These are phyloP conservation scores for Byasa hedistus DNA, from an alignment of 2,888 invertebrate species.

Conservation along the genomic window DNA sequence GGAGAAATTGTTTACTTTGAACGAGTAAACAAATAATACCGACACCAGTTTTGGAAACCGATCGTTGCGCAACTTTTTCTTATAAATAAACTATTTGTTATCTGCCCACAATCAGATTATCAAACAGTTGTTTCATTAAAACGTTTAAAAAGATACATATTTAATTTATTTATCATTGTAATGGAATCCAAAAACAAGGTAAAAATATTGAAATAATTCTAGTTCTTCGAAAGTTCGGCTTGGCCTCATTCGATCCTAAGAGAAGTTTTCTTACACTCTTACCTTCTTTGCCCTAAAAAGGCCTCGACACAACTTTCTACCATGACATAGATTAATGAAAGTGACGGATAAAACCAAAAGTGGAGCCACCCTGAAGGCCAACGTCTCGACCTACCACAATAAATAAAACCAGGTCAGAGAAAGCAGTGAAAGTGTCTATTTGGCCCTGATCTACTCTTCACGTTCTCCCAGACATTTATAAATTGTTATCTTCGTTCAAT, in stretches of 20 bases:
- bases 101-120: background rate
- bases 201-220: conserved; percentile 7
- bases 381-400: conserved; percentile 64
- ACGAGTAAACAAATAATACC: conserved; percentile 11
- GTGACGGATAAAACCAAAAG: conserved; percentile 72
- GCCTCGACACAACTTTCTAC: conserved; percentile 60
- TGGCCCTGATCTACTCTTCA: conserved; percentile 68
- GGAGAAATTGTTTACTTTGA: conserved; percentile 10
- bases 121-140: background rate
- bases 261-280: conserved; percentile 40
- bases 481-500: conserved; percentile 28
- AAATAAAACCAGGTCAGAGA: conserved; percentile 62
- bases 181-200: background rate
- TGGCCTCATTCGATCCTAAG: conserved; percentile 10
- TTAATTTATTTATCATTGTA: background rate
- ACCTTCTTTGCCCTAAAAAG: conserved; percentile 49
- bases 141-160: background rate
- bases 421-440: conserved; percentile 71
- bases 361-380: conserved; percentile 67
- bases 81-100: background rate
- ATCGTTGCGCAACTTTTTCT: conserved; percentile 2
- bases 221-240: conserved; percentile 13
- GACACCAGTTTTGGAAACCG: conserved; percentile 21
- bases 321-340: conserved; percentile 60
- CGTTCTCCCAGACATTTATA: conserved; percentile 62